Evolutionary conservation across 2,888 invertebrate species (phyloP), one percentile per base, ranked within the genome.

Genomic region (Tillus elongatus): DNA sequence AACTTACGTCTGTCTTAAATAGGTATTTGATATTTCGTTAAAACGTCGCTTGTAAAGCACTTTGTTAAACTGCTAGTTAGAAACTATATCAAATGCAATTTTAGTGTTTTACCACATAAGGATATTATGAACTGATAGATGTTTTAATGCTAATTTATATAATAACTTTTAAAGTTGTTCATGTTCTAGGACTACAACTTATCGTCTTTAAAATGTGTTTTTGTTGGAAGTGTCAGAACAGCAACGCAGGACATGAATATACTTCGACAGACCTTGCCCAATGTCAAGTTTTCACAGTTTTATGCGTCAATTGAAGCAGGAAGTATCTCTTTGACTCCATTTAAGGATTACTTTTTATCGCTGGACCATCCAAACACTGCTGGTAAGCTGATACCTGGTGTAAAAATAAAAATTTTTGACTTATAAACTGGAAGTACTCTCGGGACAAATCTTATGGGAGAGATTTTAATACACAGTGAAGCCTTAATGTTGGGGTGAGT

Each of bases 101-200:
- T n/a, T n/a, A n/a, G n/a, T n/a, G n/a, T n/a, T n/a, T n/a, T n/a
- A n/a, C n/a, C n/a, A n/a, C n/a, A n/a, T n/a, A n/a, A n/a, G n/a
- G n/a, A n/a, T n/a, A n/a, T n/a, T n/a, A n/a, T n/a, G n/a, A n/a
- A n/a, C n/a, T n/a, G n/a, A n/a, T n/a, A n/a, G n/a, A n/a, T n/a
- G n/a, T n/a, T n/a, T n/a, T n/a, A n/a, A n/a, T n/a, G n/a, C n/a
- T n/a, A n/a, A n/a, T n/a, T n/a, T n/a, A n/a, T n/a, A n/a, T n/a
- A n/a, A n/a, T n/a, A n/a, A n/a, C n/a, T n/a, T n/a, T n/a, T n/a
- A n/a, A n/a, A n/a, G n/a, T n/a, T n/a, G n/a, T n/a, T n/a, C n/a
- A n/a, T n/a, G n/a, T n/a, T n/a, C n/a, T 33, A 60, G 58, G 60
- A 62, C 41, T 61, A 47, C 40, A 55, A 61, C 37, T 33, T 60